Evolutionary conservation across 2,797 vertebrate species (phyloP).

Genomic region (Alca torda): DNA sequence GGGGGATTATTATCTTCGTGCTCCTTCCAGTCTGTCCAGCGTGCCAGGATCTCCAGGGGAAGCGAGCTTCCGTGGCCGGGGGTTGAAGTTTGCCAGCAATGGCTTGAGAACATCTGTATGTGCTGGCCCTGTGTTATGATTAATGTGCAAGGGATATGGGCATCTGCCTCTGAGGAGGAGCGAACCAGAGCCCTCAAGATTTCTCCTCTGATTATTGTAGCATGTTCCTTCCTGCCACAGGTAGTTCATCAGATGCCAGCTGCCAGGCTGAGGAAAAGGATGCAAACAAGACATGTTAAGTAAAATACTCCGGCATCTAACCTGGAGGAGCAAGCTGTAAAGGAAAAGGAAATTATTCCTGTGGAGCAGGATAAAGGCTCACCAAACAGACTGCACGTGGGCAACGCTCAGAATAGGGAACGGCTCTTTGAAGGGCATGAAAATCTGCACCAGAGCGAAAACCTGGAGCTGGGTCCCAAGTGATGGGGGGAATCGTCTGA

Average conservation of each 20-base stretch:
- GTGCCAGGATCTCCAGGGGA: not conserved
- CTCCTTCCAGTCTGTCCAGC: not conserved
- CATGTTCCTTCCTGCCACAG: constrained; percentile 57
- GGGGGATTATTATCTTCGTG: not conserved
- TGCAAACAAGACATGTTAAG: constrained; percentile 30
- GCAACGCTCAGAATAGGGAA: not conserved
- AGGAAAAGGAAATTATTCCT: constrained; percentile 47
- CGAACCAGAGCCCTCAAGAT: constrained; percentile 20
- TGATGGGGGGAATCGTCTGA: not conserved
- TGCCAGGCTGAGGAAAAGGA: constrained; percentile 5
- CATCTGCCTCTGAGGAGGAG: constrained; percentile 12
- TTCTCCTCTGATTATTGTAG: constrained; percentile 42
- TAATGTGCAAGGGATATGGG: not conserved
- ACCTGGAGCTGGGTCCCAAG: not conserved
- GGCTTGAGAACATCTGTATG: not conserved
- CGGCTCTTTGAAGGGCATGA: not conserved
- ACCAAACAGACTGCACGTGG: constrained; percentile 6
- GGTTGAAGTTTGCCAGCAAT: not conserved
- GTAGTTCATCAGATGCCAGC: constrained; percentile 31
- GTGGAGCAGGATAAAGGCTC: constrained; percentile 20
- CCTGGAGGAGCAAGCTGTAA: not conserved
- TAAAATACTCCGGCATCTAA: not conserved
- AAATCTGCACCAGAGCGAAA: not conserved
- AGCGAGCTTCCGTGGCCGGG: not conserved
- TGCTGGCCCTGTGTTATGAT: not conserved